A percentile compares a stretch with the other conserved stretches of the same genome.
These are phyloP conservation scores for Pongo pygmaeus DNA, from an alignment of 2,113 vertebrate species.

Conservation along the genomic window DNA sequence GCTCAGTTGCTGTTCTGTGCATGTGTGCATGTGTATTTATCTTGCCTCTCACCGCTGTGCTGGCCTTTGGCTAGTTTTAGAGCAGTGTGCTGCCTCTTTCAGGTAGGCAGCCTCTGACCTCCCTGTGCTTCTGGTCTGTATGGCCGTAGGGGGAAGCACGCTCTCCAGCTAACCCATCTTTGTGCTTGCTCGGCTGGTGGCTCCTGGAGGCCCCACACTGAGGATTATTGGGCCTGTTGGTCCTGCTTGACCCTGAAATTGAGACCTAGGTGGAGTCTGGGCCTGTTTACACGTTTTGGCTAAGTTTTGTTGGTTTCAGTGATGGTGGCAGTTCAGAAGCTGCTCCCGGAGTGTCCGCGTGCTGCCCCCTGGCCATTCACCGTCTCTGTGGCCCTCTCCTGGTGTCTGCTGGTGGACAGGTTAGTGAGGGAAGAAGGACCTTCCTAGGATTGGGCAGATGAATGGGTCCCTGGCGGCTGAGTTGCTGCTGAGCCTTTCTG, in stretches of 20 bases:
- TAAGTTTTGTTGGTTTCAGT: background rate
- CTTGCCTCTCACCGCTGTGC: background rate
- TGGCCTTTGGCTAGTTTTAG: background rate
- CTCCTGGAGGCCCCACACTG: background rate
- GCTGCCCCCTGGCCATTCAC: fast-evolving
- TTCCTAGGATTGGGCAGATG: too few species aligned
- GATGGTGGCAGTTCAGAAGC: fast-evolving
- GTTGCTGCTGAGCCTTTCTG: background rate
- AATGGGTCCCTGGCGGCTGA: background rate
- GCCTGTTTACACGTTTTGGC: background rate
- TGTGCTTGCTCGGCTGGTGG: background rate
- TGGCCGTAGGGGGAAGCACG: background rate
- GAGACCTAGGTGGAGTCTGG: background rate
- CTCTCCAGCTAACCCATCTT: background rate
- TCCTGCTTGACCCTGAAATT: background rate
- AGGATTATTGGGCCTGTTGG: too few species aligned
- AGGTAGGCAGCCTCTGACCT: background rate
- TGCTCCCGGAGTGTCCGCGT: fast-evolving
- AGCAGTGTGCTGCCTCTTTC: background rate
- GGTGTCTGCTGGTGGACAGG: background rate
- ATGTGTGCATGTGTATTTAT: fast-evolving
- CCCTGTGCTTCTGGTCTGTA: background rate
- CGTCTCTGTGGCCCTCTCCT: fast-evolving
- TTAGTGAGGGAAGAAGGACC: fast-evolving
- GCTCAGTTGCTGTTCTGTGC: fast-evolving